These are phyloP conservation scores for Athene noctua DNA, from an alignment of 2,113 vertebrate species.

Conservation along the genomic window DNA sequence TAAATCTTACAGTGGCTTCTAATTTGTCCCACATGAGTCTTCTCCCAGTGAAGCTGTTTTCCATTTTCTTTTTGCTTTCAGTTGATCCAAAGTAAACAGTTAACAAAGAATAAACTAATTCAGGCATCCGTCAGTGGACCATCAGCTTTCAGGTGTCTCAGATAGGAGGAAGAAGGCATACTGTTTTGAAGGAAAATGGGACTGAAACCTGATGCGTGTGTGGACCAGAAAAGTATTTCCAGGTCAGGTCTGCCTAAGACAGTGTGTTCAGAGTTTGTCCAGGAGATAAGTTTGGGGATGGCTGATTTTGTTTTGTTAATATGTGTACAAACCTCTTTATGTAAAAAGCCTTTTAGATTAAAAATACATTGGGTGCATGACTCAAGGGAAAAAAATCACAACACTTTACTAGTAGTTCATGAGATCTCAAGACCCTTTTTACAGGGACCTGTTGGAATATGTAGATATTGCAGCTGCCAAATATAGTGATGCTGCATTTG, in stretches of 20 bases:
- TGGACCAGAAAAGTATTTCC: not conserved
- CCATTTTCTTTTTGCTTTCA: slow-evolving; percentile 58
- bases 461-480: not conserved
- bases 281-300: not conserved
- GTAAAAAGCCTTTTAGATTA: not conserved
- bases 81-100: slow-evolving; percentile 66
- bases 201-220: not conserved
- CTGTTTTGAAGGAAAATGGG: slow-evolving; percentile 9
- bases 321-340: not conserved
- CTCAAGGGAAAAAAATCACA: not conserved
- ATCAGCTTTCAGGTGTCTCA: slow-evolving; percentile 61
- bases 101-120: slow-evolving; percentile 70
- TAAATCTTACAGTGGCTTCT: slow-evolving; percentile 70
- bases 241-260: not conserved
- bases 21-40: slow-evolving; percentile 83
- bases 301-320: not conserved
- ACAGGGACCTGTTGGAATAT: not conserved
- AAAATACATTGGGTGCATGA: not conserved
- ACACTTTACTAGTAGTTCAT: not conserved
- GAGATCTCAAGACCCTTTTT: not conserved
- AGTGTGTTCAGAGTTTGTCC: not conserved
- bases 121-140: slow-evolving; percentile 61
- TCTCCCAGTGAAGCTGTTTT: slow-evolving; percentile 47
- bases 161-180: slow-evolving; percentile 34
- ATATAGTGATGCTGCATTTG: not conserved